These are phyloP conservation scores for Trachemys scripta DNA, from an alignment of 2,113 vertebrate species.

Conservation along the genomic window DNA sequence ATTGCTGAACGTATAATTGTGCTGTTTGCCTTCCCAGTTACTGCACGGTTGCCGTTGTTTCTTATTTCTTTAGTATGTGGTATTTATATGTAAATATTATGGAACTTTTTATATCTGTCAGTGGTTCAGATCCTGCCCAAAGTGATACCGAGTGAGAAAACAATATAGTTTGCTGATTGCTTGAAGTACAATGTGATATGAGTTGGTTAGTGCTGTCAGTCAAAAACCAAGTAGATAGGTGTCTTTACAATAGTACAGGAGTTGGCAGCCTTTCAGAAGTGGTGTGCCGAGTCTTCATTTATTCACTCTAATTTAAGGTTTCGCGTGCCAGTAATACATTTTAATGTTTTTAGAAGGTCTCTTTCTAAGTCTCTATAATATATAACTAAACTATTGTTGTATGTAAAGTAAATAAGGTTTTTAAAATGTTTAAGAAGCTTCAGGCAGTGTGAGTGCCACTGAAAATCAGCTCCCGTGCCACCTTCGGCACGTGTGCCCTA, in stretches of 20 bases:
- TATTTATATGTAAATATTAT: conserved; percentile 36
- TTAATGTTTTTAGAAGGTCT: too few relatives aligned
- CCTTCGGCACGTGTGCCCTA: too few relatives aligned
- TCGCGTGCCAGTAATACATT: too few relatives aligned
- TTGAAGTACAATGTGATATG: background rate
- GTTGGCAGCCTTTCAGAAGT: too few relatives aligned
- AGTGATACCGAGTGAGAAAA: conserved; percentile 10
- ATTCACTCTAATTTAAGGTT: too few relatives aligned
- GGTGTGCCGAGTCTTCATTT: too few relatives aligned
- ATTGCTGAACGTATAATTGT: conserved; percentile 25
- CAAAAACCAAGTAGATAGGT: background rate
- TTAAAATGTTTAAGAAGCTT: too few relatives aligned
- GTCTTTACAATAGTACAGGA: background rate
- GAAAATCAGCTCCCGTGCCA: too few relatives aligned
- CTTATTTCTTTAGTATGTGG: conserved; percentile 22
- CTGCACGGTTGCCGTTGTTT: conserved; percentile 19
- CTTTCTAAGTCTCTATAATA: too few relatives aligned
- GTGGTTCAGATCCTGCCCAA: conserved; percentile 11
- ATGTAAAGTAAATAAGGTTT: too few relatives aligned
- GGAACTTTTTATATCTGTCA: conserved; percentile 17
- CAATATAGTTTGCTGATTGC: rapidly evolving
- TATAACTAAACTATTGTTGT: too few relatives aligned
- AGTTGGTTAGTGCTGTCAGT: background rate
- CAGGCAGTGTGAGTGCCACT: too few relatives aligned
- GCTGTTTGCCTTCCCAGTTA: conserved; percentile 5